Evolutionary conservation across 2,113 vertebrate genomes (phyloP), one percentile per base, ranked within the genome.

Genomic region (Actenoides hombroni): DNA sequence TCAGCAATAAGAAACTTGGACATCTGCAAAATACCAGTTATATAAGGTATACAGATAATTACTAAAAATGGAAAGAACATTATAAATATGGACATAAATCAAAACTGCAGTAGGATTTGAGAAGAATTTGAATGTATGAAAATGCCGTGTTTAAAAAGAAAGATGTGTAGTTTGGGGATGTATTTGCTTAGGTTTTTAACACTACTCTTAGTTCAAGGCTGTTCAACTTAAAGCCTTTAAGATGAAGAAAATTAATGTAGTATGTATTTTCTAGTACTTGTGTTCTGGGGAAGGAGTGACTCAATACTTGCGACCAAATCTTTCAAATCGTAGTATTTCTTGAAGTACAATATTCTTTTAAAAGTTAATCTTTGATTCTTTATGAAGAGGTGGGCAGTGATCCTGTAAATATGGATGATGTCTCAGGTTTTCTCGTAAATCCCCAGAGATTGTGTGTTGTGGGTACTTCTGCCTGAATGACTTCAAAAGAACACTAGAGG

Each of bases 391-490:
- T 93, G 53, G 48, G 80, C 83, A 92, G n/a, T 77, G 70, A 91
- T 89, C 49, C 70, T 89, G 63, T 91, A 82, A 96, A 84, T 63
- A 57, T 19, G 54, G 44, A 56, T 49, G 31, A 54, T 56, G 53
- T 96, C 70, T 86, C 44, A 28, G 61, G 9, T 86, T 93, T 76
- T 77, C 71, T 84, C 0, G 16, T 69, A 86, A 89, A 85, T 70
- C 83, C 35, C 81, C 37, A 84, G 77, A 84, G 83, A 64, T 1
- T 53, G 61, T 73, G 42, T 77, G 28, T 86, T 94, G 77, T 90
- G 81, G 51, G 37, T 78, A 53, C 87, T 95, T 96, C 93, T 92
- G 91, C 88, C 51, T 93, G 82, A 97, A 25, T 56, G 85, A 74
- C 54, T 95, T 91, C 37, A 61, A 95, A 94, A 90, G 89, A 73